phyloP scores from a whole-genome alignment of 2,888 invertebrate species.

The Eretmocerus hayati region DNA sequence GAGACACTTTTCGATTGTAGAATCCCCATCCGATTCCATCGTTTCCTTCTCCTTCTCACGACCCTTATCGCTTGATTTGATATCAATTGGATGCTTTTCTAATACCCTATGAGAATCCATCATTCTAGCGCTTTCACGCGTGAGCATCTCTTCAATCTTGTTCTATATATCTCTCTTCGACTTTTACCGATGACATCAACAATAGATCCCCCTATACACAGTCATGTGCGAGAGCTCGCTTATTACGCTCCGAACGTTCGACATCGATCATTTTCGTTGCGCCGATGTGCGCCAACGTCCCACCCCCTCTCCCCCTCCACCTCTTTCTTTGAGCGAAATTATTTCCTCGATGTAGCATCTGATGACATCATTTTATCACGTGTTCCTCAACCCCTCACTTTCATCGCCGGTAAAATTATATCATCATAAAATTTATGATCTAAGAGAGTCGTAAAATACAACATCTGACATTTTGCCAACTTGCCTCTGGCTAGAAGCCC shows the following conservation, averaged over 20 bases:
- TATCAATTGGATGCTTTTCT: conserved; percentile 14
- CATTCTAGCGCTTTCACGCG: conserved; percentile 9
- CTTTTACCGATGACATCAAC: conserved; percentile 18
- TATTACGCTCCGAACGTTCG: conserved; percentile 16
- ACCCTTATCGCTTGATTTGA: conserved; percentile 6
- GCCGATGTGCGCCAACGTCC: too few relatives aligned
- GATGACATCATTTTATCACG: conserved; percentile 6
- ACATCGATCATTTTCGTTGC: conserved; percentile 21
- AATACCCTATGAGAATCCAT: conserved; percentile 16
- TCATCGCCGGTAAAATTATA: conserved; percentile 1
- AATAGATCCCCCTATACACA: conserved; percentile 3
- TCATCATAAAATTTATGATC: background rate
- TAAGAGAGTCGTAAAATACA: background rate
- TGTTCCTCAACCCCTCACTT: background rate
- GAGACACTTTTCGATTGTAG: too few relatives aligned
- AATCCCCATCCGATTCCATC: too few relatives aligned
- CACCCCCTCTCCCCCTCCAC: background rate
- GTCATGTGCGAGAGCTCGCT: conserved; percentile 8
- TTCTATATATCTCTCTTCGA: too few relatives aligned
- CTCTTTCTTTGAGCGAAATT: conserved; percentile 6
- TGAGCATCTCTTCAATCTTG: conserved; percentile 14
- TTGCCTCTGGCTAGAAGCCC: too few relatives aligned
- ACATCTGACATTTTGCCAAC: background rate
- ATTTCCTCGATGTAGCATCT: conserved; percentile 8
- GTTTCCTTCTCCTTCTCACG: too few relatives aligned